Evolutionary conservation across 2,888 invertebrate species (phyloP), one percentile per base, ranked within the genome.

Genomic region (Platycheirus albimanus): DNA sequence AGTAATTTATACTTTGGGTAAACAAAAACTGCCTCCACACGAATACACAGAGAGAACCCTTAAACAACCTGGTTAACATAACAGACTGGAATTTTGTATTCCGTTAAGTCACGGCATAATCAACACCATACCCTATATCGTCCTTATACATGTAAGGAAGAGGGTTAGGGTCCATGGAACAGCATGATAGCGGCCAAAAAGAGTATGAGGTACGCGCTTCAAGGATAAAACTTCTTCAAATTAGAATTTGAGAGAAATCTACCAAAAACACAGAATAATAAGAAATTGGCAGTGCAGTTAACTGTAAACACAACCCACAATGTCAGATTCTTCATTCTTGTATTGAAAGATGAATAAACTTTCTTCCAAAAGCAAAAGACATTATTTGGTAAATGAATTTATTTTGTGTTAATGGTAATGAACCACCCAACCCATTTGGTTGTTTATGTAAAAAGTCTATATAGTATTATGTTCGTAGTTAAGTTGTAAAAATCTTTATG

Each of bases 221-320:
- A 51, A 54, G 69, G 74, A 36, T 64, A 54, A 72, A 77, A 83
- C 36, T 72, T 83, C 78, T 69, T 64, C 58, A 83, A 83, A 83
- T 83, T 74, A 69, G 83, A 78, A 83, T 78, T 69, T 78, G 72
- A 69, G 72, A 69, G 81, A 76, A 83, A 83, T 83, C 45, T 33
- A 8, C 30, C 5, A 33, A 49, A 30, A 11, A 41, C 41, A 6
- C 45, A 30, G 67, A 38, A 4, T 7, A 58, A 43, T 45, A 51
- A 56, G 28, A 58, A 20, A 28, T 49, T 10, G 38, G 49, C 13
- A 36, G 38, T n/a, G n/a, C 49, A 36, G 43, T 58, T 24, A 3
- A 28, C 63, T 63, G 36, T 36, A 43, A 36, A 52, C 45, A 49
- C 63, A 41, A 30, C 36, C 20, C 24, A 17, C 10, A 6, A 15